phyloP scores from a whole-genome alignment of 2,797 vertebrate species.

The Betta splendens region DNA sequence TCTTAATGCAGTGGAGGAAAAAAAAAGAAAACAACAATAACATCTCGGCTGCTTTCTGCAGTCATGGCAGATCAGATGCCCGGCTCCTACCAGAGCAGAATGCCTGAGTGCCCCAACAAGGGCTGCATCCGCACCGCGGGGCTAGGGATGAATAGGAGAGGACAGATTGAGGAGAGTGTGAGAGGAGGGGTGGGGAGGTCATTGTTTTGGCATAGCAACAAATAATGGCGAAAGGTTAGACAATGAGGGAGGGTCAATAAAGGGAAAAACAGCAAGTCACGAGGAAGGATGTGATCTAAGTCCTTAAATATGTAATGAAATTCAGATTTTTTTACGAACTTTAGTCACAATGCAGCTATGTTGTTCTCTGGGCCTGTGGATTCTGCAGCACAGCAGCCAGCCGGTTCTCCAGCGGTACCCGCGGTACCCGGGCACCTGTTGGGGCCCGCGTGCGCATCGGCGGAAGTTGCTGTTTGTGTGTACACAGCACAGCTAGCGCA shows the following conservation, averaged over 20 bases:
- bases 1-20: slow-evolving; percentile 65
- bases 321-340: slow-evolving; percentile 16
- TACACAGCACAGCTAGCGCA: slow-evolving; percentile 36
- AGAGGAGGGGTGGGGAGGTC: slow-evolving; percentile 41
- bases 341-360: slow-evolving; percentile 4
- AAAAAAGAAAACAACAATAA: slow-evolving; percentile 41
- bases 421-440: slow-evolving; percentile 54
- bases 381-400: too few relatives aligned
- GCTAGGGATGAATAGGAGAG: slow-evolving; percentile 57
- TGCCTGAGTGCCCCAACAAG: slow-evolving; percentile 41
- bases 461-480: slow-evolving; percentile 55
- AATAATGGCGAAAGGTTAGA: slow-evolving; percentile 55
- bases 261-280: slow-evolving; percentile 29
- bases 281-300: slow-evolving; percentile 60
- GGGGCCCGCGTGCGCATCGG: slow-evolving; percentile 37
- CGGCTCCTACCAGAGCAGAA: slow-evolving; percentile 40
- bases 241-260: slow-evolving; percentile 53
- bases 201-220: slow-evolving; percentile 60
- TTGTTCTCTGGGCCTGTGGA: slow-evolving; percentile 2
- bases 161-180: slow-evolving; percentile 69
- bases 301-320: slow-evolving; percentile 39
- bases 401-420: slow-evolving; percentile 18
- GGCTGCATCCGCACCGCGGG: slow-evolving; percentile 53
- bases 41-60: slow-evolving; percentile 41
- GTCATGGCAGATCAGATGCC: slow-evolving; percentile 48